Percentiles rank a stretch among this genome's conserved stretches.
Evolutionary conservation across 37 sponge, comb jelly and placozoan species (phyloP).

Genomic region (Diacarnus erythraeanus): DNA sequence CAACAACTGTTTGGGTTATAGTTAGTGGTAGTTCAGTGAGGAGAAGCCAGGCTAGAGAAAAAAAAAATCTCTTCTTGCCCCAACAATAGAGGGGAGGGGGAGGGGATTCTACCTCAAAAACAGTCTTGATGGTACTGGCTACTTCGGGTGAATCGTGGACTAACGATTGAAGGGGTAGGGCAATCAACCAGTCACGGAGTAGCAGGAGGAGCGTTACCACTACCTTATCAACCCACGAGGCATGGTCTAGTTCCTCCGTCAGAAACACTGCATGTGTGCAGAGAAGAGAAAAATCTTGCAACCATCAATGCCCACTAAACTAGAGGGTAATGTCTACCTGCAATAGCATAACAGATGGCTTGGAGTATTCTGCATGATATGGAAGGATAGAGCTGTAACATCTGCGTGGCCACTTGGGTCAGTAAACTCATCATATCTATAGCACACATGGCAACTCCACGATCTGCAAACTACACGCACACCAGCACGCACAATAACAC

Average conservation of each 20-base stretch:
- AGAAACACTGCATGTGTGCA: conserved; percentile 13
- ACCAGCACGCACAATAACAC: not conserved
- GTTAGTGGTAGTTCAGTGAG: too few relatives aligned
- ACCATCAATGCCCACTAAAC: too few relatives aligned
- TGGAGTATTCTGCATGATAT: conserved; percentile 28
- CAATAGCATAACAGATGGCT: conserved; percentile 39
- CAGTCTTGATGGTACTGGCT: not conserved
- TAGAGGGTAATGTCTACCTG: conserved; percentile 28
- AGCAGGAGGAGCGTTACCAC: conserved; percentile 53
- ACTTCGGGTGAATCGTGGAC: not conserved
- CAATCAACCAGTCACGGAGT: conserved; percentile 75
- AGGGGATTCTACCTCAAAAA: not conserved
- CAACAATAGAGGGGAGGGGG: too few relatives aligned
- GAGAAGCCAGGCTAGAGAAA: too few relatives aligned
- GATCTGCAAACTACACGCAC: conserved; percentile 62
- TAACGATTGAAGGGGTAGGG: conserved; percentile 31
- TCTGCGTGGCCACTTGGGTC: conserved; percentile 27
- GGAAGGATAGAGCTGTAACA: conserved; percentile 33
- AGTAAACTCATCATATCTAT: conserved; percentile 83
- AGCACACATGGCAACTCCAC: conserved; percentile 60
- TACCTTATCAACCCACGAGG: conserved; percentile 34
- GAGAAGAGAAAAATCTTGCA: not conserved
- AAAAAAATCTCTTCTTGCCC: too few relatives aligned
- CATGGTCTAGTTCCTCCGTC: conserved; percentile 16
- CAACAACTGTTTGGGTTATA: too few relatives aligned